phyloP scores from a whole-genome alignment of 2,888 invertebrate genomes.

The Drosophila putrida region DNA sequence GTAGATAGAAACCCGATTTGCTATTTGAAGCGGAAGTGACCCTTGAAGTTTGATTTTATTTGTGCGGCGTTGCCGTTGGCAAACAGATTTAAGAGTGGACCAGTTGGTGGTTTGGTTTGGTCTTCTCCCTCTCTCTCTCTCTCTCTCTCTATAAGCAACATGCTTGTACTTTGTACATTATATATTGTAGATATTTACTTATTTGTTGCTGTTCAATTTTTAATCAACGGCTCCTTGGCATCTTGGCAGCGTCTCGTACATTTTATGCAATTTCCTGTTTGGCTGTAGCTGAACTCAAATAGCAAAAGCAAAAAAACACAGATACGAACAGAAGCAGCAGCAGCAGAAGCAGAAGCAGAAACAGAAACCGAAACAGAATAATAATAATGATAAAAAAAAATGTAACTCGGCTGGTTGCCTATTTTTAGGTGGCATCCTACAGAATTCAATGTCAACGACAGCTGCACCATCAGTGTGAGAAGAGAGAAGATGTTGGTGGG shows the following conservation, averaged over 20 bases:
- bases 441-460: slow-evolving; percentile 77
- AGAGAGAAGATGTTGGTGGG: background rate
- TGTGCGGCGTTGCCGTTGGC: slow-evolving; percentile 69
- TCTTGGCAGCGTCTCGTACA: slow-evolving; percentile 71
- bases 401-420: slow-evolving; percentile 61
- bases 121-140: too few relatives aligned
- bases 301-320: slow-evolving; percentile 34
- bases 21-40: slow-evolving; percentile 78
- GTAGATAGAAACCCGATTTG: slow-evolving; percentile 67
- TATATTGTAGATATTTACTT: slow-evolving; percentile 54
- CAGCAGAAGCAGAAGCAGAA: slow-evolving; percentile 8
- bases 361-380: slow-evolving; percentile 15
- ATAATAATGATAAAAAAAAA: background rate
- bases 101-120: background rate
- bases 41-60: slow-evolving; percentile 81
- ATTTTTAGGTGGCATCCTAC: slow-evolving; percentile 68
- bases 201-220: slow-evolving; percentile 71
- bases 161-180: slow-evolving; percentile 18
- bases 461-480: slow-evolving; percentile 21
- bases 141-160: background rate
- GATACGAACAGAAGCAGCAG: slow-evolving; percentile 3
- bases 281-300: slow-evolving; percentile 60
- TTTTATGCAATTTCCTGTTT: slow-evolving; percentile 80
- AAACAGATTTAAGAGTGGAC: slow-evolving; percentile 56
- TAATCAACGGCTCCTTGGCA: slow-evolving; percentile 72